phyloP scores from a whole-genome alignment of 1,140 invertebrate genomes.

The Magallana gigas region DNA sequence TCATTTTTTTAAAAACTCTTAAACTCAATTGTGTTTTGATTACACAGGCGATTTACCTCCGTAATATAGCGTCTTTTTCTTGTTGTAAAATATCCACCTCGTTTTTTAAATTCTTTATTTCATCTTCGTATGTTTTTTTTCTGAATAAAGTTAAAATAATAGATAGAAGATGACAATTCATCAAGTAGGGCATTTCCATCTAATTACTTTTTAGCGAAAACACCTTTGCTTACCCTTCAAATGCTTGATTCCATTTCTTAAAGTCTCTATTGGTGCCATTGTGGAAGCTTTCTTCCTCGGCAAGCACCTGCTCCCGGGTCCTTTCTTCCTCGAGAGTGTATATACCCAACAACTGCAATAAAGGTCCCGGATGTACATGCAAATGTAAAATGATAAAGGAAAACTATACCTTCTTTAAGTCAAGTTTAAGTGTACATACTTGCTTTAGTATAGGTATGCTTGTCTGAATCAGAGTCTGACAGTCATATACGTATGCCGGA shows the following conservation, averaged over 20 bases:
- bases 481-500: neutral
- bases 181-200: too few relatives aligned
- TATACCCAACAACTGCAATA: conserved; percentile 3
- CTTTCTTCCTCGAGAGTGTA: neutral
- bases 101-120: neutral
- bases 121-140: neutral
- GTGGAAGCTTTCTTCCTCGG: neutral
- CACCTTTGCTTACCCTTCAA: neutral
- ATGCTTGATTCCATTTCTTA: neutral
- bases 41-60: neutral
- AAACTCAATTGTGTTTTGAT: too few relatives aligned
- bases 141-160: neutral
- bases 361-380: too few relatives aligned
- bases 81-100: neutral
- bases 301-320: neutral
- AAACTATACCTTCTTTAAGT: too few relatives aligned
- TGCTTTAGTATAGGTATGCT: neutral
- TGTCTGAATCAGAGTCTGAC: neutral
- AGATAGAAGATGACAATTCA: too few relatives aligned
- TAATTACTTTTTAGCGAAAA: too few relatives aligned
- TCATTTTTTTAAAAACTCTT: too few relatives aligned
- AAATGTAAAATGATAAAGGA: too few relatives aligned
- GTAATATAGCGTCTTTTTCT: neutral
- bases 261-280: neutral
- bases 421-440: neutral